These are phyloP conservation scores for Halocynthia roretzi DNA, from an alignment of 23 tunicate species.

Conservation along the genomic window DNA sequence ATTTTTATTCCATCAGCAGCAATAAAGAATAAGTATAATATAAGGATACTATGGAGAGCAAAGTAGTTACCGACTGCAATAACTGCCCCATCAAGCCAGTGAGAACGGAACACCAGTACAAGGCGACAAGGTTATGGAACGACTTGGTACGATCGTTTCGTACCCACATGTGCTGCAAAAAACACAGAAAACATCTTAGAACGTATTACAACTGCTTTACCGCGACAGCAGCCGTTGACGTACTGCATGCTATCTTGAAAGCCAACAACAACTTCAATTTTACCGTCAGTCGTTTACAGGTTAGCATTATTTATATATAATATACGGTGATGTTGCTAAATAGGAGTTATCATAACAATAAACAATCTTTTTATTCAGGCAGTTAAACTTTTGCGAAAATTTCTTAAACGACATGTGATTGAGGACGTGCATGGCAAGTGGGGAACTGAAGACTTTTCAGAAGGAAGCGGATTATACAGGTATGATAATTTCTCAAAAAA, in stretches of 20 bases:
- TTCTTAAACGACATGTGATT: neutral
- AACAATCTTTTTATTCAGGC: neutral
- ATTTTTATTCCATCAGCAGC: no score
- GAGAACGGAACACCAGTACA: neutral
- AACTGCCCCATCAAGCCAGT: neutral
- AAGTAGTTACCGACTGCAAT: neutral
- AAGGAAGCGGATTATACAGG: slow-evolving; percentile 2
- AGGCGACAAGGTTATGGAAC: slow-evolving; percentile 1
- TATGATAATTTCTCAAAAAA: neutral
- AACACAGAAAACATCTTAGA: neutral
- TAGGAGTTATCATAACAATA: neutral
- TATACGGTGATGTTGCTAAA: no score
- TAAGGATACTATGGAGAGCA: neutral
- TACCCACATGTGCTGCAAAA: slow-evolving; percentile 13
- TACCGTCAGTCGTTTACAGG: neutral
- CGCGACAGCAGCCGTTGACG: slow-evolving; percentile 1
- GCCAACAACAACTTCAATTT: neutral
- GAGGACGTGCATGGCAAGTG: slow-evolving; percentile 5
- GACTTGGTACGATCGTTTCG: slow-evolving; percentile 6
- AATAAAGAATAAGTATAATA: no score
- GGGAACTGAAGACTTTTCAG: slow-evolving; percentile 10
- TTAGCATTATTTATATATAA: neutral
- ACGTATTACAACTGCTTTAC: slow-evolving; percentile 3
- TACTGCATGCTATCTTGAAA: neutral
- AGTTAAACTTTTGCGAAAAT: neutral